These are phyloP conservation scores for Drosophila nigrodunni DNA, from an alignment of 1,140 invertebrate genomes.

Conservation along the genomic window DNA sequence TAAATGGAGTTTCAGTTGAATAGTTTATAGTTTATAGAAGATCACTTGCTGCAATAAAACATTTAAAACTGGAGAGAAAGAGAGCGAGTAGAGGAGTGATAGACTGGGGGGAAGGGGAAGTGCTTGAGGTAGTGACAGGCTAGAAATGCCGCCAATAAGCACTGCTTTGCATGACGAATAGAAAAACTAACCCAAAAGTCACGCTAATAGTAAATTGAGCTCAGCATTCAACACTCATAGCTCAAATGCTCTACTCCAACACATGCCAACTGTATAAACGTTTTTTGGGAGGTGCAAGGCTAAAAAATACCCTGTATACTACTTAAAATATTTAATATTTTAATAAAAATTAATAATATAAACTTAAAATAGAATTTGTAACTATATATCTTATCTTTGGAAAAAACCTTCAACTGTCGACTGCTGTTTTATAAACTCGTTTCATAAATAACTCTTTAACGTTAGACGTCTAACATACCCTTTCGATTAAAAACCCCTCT, in stretches of 20 bases:
- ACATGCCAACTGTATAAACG: conserved; percentile 41
- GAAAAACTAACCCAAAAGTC: conserved; percentile 82
- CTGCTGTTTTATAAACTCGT: too few species aligned
- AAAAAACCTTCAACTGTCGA: too few species aligned
- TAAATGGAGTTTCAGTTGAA: conserved; percentile 31
- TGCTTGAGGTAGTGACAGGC: not conserved
- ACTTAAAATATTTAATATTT: not conserved
- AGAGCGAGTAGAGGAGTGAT: not conserved
- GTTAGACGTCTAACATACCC: not conserved
- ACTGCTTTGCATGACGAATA: conserved; percentile 81
- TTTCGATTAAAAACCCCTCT: not conserved
- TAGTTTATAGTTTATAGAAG: conserved; percentile 65
- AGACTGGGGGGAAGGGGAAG: conserved; percentile 19
- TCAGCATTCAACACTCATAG: conserved; percentile 48
- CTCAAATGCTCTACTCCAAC: conserved; percentile 59
- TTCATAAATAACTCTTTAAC: not conserved
- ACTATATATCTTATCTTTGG: too few species aligned
- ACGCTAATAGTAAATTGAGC: conserved; percentile 81
- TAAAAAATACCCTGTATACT: not conserved
- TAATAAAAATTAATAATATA: not conserved
- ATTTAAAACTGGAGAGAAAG: conserved; percentile 55
- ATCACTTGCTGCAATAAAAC: conserved; percentile 80
- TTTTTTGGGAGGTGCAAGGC: not conserved
- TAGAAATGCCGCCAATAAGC: conserved; percentile 60
- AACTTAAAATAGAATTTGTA: not conserved